Percentiles rank a stretch among this genome's conserved stretches.
phyloP scores from a whole-genome alignment of 2,888 invertebrate species.

The Rhyacophila evoluta region DNA sequence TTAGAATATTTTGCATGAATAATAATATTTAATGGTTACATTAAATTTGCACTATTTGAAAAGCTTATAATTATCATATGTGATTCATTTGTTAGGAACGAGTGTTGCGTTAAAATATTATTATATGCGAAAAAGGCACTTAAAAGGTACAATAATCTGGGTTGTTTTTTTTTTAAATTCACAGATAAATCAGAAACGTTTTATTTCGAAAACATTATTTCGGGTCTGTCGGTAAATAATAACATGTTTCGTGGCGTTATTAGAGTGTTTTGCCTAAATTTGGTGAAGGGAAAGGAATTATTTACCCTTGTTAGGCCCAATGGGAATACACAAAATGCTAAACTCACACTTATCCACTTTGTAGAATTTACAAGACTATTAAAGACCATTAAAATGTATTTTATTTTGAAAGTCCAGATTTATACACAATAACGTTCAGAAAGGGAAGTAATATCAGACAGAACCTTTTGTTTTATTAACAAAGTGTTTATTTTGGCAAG shows the following conservation, averaged over 20 bases:
- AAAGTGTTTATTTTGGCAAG: not conserved
- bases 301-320: constrained; percentile 15
- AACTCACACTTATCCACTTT: constrained; percentile 18
- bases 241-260: constrained; percentile 4
- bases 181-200: not conserved
- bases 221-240: not conserved
- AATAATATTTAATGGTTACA: no score
- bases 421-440: not conserved
- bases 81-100: no score
- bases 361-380: constrained; percentile 14
- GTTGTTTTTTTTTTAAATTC: not conserved
- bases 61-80: no score
- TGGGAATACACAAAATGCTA: constrained; percentile 19
- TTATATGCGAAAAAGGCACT: not conserved
- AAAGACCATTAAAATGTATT: constrained; percentile 19
- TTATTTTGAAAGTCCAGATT: constrained; percentile 5
- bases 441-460: not conserved
- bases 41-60: no score
- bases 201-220: not conserved
- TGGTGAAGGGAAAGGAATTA: constrained; percentile 11
- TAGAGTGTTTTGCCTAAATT: constrained; percentile 24
- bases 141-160: not conserved
- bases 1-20: no score
- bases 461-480: constrained; percentile 19
- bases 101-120: no score